Conservation (phyloP, 2,797 vertebrate genomes). For the Poeciliopsis presidionis region DNA sequence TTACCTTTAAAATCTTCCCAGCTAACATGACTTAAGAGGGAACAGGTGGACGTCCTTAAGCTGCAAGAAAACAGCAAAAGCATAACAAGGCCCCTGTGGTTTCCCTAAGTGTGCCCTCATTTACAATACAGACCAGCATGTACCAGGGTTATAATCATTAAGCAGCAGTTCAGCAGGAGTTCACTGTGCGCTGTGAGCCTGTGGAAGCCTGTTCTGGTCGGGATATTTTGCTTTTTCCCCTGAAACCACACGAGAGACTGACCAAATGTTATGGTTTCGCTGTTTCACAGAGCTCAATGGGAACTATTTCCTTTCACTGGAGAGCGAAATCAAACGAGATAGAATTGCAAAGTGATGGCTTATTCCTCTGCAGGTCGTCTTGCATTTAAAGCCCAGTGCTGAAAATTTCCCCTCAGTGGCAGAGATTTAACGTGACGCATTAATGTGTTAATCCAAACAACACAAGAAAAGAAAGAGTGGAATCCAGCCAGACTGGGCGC, state of each 20-base stretch:
- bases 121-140: constrained; percentile 73
- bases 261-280: constrained; percentile 78
- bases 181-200: constrained; percentile 66
- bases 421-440: constrained; percentile 58
- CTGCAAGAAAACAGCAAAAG: constrained; percentile 72
- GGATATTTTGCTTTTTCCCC: constrained; percentile 67
- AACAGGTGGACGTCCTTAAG: constrained; percentile 80
- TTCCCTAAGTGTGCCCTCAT: constrained; percentile 81
- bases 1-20: constrained; percentile 46
- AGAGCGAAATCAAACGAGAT: constrained; percentile 69
- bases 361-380: constrained; percentile 49
- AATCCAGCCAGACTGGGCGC: constrained; percentile 63
- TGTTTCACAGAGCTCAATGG: constrained; percentile 68
- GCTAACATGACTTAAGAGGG: constrained; percentile 60
- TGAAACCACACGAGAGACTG: constrained; percentile 70
- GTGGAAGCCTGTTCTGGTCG: constrained; percentile 61
- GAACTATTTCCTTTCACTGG: constrained; percentile 68
- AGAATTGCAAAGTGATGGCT: constrained; percentile 72
- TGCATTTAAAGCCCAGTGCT: constrained; percentile 55
- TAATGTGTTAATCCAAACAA: constrained; percentile 32
- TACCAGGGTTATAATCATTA: constrained; percentile 82
- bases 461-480: constrained; percentile 9
- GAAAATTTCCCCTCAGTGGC: constrained; percentile 62
- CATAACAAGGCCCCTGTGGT: constrained; percentile 81
- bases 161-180: constrained; percentile 78